Evolutionary conservation across 2,113 vertebrate species (phyloP).

Genomic region (Acrocephalus arundinaceus): DNA sequence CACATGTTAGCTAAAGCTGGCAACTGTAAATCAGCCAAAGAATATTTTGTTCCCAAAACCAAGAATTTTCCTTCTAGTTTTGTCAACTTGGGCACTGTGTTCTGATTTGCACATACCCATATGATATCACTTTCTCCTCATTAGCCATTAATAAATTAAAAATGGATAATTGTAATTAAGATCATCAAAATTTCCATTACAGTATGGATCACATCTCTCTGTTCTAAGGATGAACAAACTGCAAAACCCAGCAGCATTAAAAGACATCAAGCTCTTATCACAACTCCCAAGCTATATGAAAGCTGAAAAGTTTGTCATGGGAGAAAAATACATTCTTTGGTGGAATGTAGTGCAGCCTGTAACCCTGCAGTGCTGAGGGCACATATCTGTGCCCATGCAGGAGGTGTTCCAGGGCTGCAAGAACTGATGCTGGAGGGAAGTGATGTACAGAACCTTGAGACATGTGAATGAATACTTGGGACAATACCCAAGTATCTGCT

Average conservation of each 20-base stretch:
- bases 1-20: background rate
- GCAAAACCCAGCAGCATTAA: background rate
- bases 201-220: background rate
- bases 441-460: background rate
- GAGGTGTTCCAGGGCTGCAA: background rate
- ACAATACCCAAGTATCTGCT: background rate
- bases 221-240: background rate
- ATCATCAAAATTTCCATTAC: background rate
- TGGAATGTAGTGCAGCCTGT: background rate
- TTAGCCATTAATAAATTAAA: background rate
- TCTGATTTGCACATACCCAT: background rate
- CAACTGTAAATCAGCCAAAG: background rate
- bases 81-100: background rate
- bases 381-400: background rate
- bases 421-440: background rate
- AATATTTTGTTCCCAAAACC: background rate
- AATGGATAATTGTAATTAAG: background rate
- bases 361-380: background rate
- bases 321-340: background rate
- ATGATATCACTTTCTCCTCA: background rate
- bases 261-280: background rate
- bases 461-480: background rate
- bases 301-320: background rate
- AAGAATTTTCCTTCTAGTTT: background rate
- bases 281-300: background rate